Conservation (phyloP, 2,113 vertebrate species). For the Oostethus manadensis region DNA sequence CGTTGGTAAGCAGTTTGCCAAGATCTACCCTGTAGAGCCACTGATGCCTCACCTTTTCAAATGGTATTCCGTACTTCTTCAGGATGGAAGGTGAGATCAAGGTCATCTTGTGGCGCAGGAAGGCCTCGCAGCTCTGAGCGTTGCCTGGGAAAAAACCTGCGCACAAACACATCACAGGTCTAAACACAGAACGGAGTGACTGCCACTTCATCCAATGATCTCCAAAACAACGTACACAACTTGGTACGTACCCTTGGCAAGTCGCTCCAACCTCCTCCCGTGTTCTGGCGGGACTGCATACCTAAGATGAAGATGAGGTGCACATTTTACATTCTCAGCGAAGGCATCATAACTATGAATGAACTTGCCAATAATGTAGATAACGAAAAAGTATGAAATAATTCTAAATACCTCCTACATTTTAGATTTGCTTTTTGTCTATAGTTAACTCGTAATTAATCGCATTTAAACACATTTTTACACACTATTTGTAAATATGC, state of each 20-base stretch:
- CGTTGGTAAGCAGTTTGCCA: neutral
- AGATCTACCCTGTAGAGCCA: too few species aligned
- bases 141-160: constrained; percentile 97
- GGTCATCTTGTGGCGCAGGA: constrained; percentile 98
- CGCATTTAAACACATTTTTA: too few species aligned
- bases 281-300: constrained; percentile 93
- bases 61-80: constrained; percentile 93
- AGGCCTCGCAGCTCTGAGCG: constrained; percentile 95
- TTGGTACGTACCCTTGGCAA: constrained; percentile 84
- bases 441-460: too few species aligned
- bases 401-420: too few species aligned
- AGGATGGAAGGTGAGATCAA: constrained; percentile 93
- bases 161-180: neutral
- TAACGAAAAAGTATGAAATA: too few species aligned
- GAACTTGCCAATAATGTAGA: too few species aligned
- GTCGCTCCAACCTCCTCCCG: constrained; percentile 88
- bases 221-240: neutral
- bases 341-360: too few species aligned
- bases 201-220: too few species aligned
- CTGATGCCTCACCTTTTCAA: constrained; percentile 81
- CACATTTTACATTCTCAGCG: too few species aligned
- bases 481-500: too few species aligned
- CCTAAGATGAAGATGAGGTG: constrained; percentile 62
- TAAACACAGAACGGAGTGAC: too few species aligned
- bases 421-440: too few species aligned